Evolutionary conservation across 2,113 vertebrate species (phyloP).

Genomic region (Hoplias malabaricus): DNA sequence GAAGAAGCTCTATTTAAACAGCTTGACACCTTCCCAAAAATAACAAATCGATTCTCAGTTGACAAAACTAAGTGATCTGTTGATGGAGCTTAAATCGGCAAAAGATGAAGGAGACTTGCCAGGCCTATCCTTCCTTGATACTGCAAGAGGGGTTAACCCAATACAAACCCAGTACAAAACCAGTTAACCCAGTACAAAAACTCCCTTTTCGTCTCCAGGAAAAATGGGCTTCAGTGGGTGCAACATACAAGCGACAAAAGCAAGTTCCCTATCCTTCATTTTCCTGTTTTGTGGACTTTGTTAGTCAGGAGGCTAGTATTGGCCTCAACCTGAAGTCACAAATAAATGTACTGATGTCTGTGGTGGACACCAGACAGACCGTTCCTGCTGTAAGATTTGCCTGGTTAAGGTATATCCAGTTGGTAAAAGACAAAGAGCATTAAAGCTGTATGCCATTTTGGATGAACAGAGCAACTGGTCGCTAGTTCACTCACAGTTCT

Average conservation of each 20-base stretch:
- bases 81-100: too few species aligned
- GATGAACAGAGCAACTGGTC: slow-evolving; percentile 44
- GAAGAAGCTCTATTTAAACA: too few species aligned
- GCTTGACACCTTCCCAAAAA: too few species aligned
- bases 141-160: slow-evolving; percentile 35
- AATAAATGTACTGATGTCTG: slow-evolving; percentile 31
- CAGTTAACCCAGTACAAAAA: slow-evolving; percentile 45
- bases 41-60: too few species aligned
- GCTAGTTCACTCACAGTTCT: slow-evolving; percentile 26
- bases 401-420: slow-evolving; percentile 24
- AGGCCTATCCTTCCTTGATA: neutral
- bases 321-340: neutral
- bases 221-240: slow-evolving; percentile 41
- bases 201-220: slow-evolving; percentile 44
- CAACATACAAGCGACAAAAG: slow-evolving; percentile 33
- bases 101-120: too few species aligned
- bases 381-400: slow-evolving; percentile 31
- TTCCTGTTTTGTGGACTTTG: slow-evolving; percentile 42
- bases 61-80: too few species aligned
- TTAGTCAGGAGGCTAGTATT: slow-evolving; percentile 38
- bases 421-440: neutral
- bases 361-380: neutral
- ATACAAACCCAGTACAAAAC: too few species aligned
- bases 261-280: slow-evolving; percentile 45
- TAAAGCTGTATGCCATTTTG: slow-evolving; percentile 19